Base-by-base conservation (phyloP, 2,888 invertebrate species). In the Andrena bucephala region DNA sequence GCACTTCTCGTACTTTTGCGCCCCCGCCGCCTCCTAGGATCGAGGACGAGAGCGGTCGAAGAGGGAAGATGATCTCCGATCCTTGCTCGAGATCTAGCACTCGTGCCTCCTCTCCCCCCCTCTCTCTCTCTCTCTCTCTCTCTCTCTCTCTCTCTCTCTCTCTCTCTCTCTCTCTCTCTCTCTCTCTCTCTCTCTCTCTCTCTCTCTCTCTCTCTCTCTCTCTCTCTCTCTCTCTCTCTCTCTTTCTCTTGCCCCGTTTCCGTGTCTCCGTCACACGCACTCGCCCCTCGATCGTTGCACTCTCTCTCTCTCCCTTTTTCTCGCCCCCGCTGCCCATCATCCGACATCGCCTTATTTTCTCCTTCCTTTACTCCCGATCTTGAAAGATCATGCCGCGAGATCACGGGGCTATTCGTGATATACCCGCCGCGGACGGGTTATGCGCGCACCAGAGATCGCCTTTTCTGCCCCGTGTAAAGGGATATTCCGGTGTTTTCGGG, bases 31-130 rank as follows among this genome's bases (percentile, higher is more conserved):
- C 81, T 68, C 72, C 69, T 77, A 81, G 73, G 76, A 87, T 78
- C 82, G 86, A 72, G 85, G 83, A 83, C 78, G 82, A 76, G 84
- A 81, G 81, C 84, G 89, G 81, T 85, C 86, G 83, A 88, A 88
- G 87, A 89, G 87, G 85, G 89, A 87, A 91, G 91, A 89, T 85
- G 85, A 87, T 89, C 89, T 87, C 82, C 85, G 90, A 89, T 89
- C 89, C 87, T 86, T 91, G 91, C 90, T 89, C 90, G 91, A 91
- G 91, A 90, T 91, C 90, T 90, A 89, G 87, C 90, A 87, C 89
- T 88, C 84, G 78, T 80, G 52, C 66, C 69, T 29, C 29, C 20
- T 31, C 52, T 50, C 27, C 27, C 27, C 24, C 77, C 52, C 52
- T 10, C 69, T 72, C 62, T 67, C 52, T 65, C 65, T 60, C 65